These are phyloP conservation scores for Pluvianellus socialis DNA, from an alignment of 2,113 vertebrate species.

Conservation along the genomic window DNA sequence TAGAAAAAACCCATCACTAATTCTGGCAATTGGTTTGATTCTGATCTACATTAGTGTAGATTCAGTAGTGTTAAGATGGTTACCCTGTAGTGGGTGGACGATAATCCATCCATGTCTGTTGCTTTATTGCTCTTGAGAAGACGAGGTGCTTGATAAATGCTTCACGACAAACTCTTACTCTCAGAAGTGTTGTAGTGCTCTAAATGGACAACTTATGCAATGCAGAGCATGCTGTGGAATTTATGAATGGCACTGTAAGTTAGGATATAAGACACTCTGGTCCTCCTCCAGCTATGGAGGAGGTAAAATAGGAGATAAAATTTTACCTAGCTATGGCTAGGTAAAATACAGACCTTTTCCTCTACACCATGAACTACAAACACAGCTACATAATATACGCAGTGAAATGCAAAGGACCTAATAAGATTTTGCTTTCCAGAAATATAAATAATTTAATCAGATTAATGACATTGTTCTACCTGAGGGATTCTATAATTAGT, in stretches of 20 bases:
- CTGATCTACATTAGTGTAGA: not conserved
- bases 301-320: too few relatives aligned
- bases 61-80: not conserved
- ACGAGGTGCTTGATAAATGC: not conserved
- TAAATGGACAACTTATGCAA: not conserved
- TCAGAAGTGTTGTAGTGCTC: not conserved
- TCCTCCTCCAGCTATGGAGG: not conserved
- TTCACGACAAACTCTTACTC: not conserved
- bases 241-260: not conserved
- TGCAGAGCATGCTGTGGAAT: not conserved
- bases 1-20: not conserved
- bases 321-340: not conserved
- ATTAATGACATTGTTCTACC: constrained; percentile 81
- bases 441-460: constrained; percentile 83
- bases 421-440: constrained; percentile 73
- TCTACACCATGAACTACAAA: not conserved
- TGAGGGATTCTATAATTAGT: constrained; percentile 80
- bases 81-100: not conserved
- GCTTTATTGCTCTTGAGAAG: not conserved
- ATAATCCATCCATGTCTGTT: not conserved
- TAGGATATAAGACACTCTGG: not conserved
- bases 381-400: not conserved
- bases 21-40: not conserved
- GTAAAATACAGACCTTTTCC: not conserved
- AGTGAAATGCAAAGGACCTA: constrained; percentile 67